Evolutionary conservation across 2,113 vertebrate genomes (phyloP).

Genomic region (Xiphophorus hellerii): DNA sequence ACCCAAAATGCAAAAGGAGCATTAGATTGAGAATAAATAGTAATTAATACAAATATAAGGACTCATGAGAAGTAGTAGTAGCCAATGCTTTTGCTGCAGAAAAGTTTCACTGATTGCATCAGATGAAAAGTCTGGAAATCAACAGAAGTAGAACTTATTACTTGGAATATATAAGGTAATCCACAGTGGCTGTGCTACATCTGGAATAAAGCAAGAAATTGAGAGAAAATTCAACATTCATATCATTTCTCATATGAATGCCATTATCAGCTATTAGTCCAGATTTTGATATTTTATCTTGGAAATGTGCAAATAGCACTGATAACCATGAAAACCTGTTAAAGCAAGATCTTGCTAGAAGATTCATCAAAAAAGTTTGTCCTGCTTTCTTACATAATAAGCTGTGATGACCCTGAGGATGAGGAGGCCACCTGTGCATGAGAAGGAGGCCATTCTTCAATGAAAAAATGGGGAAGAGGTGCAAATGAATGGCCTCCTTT

Average conservation of each 20-base stretch:
- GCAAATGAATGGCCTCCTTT: conserved; percentile 58
- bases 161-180: neutral
- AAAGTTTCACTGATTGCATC: neutral
- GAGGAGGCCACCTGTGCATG: conserved; percentile 45
- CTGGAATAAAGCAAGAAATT: neutral
- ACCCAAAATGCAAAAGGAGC: neutral
- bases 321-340: conserved; percentile 30
- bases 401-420: conserved; percentile 37
- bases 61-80: neutral
- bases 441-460: conserved; percentile 60
- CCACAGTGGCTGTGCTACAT: neutral
- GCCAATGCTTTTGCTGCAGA: neutral
- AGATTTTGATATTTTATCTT: neutral
- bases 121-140: neutral
- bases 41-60: neutral
- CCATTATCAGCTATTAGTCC: neutral
- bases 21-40: neutral
- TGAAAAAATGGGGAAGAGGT: conserved; percentile 63
- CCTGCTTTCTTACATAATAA: conserved; percentile 57
- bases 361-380: conserved; percentile 56
- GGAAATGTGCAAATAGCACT: neutral
- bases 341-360: conserved; percentile 65
- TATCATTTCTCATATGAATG: neutral
- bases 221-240: neutral
- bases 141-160: neutral